Conservation (phyloP, 1,140 invertebrate genomes). For the Leptoteleia sp. region DNA sequence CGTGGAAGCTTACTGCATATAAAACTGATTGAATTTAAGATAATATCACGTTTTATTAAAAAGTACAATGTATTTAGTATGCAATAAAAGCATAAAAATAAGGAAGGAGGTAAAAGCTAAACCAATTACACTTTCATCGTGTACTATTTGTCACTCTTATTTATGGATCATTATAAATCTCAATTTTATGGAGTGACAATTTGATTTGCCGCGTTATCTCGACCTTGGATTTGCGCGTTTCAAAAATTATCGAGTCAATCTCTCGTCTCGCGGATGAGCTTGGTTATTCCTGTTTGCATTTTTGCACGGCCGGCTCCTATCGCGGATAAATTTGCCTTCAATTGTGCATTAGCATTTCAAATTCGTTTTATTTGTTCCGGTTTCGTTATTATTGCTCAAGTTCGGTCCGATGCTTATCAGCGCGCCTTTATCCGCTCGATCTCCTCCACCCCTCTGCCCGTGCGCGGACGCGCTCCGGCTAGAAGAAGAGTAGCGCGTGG, state of each 20-base stretch:
- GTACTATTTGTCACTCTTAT: not conserved
- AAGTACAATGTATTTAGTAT: too few species aligned
- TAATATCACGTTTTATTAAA: too few species aligned
- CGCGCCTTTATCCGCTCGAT: constrained; percentile 25
- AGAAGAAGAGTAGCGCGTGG: constrained; percentile 32
- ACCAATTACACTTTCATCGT: not conserved
- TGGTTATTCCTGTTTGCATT: not conserved
- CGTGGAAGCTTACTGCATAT: too few species aligned
- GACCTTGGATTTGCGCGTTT: not conserved
- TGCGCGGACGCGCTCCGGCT: not conserved
- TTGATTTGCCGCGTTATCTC: constrained; percentile 9
- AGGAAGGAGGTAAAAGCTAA: not conserved
- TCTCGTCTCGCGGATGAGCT: not conserved
- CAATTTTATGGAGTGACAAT: constrained; percentile 20
- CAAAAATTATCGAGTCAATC: constrained; percentile 5
- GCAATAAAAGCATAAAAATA: too few species aligned
- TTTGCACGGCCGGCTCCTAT: too few species aligned
- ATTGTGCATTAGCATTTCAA: not conserved
- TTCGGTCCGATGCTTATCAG: constrained; percentile 19
- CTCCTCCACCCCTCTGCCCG: not conserved
- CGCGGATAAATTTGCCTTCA: not conserved
- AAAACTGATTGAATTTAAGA: too few species aligned
- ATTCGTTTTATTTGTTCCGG: not conserved
- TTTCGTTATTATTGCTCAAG: not conserved
- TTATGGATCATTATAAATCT: constrained; percentile 9